Percentiles rank a stretch among this genome's conserved stretches.
These are phyloP conservation scores for Maniola hyperantus DNA, from an alignment of 2,888 invertebrate species.

Conservation along the genomic window DNA sequence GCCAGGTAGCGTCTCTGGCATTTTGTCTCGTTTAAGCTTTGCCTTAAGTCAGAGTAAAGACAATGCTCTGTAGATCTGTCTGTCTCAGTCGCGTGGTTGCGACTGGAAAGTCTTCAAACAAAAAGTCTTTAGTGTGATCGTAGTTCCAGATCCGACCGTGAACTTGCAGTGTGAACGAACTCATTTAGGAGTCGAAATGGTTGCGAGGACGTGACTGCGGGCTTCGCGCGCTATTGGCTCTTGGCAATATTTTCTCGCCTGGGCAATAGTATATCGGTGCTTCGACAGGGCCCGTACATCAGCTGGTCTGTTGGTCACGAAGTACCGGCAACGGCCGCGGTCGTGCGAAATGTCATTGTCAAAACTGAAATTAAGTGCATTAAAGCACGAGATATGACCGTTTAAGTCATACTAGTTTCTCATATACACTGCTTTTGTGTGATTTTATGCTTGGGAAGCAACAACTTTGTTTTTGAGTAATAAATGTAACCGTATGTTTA, in stretches of 20 bases:
- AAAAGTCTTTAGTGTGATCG: not conserved
- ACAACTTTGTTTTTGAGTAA: not conserved
- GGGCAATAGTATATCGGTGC: slow-evolving; percentile 55
- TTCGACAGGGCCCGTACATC: slow-evolving; percentile 52
- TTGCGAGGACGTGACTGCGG: slow-evolving; percentile 66
- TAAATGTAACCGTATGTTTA: not conserved
- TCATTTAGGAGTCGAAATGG: slow-evolving; percentile 75
- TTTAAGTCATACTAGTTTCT: slow-evolving; percentile 4
- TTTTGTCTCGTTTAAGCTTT: no score
- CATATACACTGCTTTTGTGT: slow-evolving; percentile 1
- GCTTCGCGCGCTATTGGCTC: slow-evolving; percentile 46
- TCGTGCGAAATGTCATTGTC: slow-evolving; percentile 40
- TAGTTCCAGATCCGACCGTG: slow-evolving; percentile 54
- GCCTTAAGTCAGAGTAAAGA: no score
- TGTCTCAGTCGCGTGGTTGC: not conserved
- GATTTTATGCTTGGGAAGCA: not conserved
- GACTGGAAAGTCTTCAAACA: not conserved
- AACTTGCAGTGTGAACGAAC: slow-evolving; percentile 74
- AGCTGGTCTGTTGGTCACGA: slow-evolving; percentile 53
- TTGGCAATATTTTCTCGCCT: slow-evolving; percentile 57
- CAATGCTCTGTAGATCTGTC: no score
- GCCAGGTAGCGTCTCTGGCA: no score
- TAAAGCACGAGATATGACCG: slow-evolving; percentile 13
- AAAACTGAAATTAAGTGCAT: slow-evolving; percentile 29
- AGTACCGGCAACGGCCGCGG: slow-evolving; percentile 47